Conservation (phyloP, 2,888 invertebrate species). For the Drosophila infuscata region DNA sequence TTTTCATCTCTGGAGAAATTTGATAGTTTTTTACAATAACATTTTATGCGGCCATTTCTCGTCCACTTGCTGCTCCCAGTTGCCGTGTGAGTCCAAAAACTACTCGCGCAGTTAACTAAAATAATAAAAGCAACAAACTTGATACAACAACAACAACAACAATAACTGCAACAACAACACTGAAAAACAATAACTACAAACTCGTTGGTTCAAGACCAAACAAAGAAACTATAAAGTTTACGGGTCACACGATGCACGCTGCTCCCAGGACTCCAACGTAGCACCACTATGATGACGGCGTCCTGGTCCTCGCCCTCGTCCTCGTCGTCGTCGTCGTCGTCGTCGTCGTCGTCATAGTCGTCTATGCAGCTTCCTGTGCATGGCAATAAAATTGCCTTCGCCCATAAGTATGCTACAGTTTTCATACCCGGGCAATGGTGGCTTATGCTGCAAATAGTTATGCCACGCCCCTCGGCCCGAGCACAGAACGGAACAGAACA, state of each 20-base stretch:
- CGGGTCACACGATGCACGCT: constrained; percentile 71
- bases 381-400: constrained; percentile 75
- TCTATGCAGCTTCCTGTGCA: constrained; percentile 71
- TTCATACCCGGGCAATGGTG: constrained; percentile 39
- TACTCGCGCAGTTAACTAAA: constrained; percentile 67
- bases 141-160: constrained; percentile 27
- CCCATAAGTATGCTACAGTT: constrained; percentile 74
- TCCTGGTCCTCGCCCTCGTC: neutral
- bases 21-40: constrained; percentile 78
- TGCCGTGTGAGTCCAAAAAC: constrained; percentile 25
- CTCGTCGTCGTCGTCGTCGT: neutral
- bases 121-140: constrained; percentile 75
- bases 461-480: constrained; percentile 39
- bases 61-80: neutral
- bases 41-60: constrained; percentile 58
- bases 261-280: constrained; percentile 54
- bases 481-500: constrained; percentile 57
- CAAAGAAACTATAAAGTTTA: constrained; percentile 78
- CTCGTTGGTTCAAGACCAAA: constrained; percentile 67
- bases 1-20: constrained; percentile 81
- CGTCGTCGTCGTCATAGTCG: constrained; percentile 38
- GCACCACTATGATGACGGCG: constrained; percentile 12
- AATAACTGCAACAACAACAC: constrained; percentile 16
- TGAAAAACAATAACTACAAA: constrained; percentile 39
- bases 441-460: constrained; percentile 81